Evolutionary conservation across 1,140 invertebrate species (phyloP), one percentile per base, ranked within the genome.

Genomic region (Geopemphigus sp.): DNA sequence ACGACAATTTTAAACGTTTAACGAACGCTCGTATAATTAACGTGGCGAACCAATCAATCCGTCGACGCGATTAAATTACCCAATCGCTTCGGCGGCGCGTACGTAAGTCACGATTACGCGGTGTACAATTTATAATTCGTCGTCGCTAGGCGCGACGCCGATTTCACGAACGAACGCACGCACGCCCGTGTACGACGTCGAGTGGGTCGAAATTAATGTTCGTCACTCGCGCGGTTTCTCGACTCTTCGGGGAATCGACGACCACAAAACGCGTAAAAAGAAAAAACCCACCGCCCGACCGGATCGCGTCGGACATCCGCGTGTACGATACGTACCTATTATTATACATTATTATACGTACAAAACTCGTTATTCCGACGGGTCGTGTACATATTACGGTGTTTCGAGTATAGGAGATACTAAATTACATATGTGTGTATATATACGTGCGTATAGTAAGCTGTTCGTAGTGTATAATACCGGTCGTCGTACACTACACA

Each of bases 301-400:
- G 26, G 68, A 47, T 72, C 68, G 68, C 54, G 24, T 54, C 68
- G 17, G 19, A 72, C 68, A 19, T 72, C 68, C 47, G 26, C 29
- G 14, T 14, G 15, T 47, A 70, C 32, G 3, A 8, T 12, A 32
- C 14, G 26, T 32, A 5, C 14, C 39, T 45, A 5, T 45, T 11
- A 11, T 12, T 12, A 12, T 12, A 50, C 47, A 11, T 50, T 14
- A 14, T 12, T 50, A 50, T 12, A 50, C 47, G 47, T 12, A 11
- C 32, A 70, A 54, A 72, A 72, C 68, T 72, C 17, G 68, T 72
- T 72, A 54, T 54, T 15, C 68, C 68, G 29, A 24, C 24, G 45
- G 14, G 64, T 63, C 29, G 15, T 11, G 14, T 50, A 50, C 14
- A 12, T 11, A 11, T 12, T 12, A 50, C 47, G 47, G 47, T n/a